Evolutionary conservation across 2,113 vertebrate genomes (phyloP).

Genomic region (Penelope pileata): DNA sequence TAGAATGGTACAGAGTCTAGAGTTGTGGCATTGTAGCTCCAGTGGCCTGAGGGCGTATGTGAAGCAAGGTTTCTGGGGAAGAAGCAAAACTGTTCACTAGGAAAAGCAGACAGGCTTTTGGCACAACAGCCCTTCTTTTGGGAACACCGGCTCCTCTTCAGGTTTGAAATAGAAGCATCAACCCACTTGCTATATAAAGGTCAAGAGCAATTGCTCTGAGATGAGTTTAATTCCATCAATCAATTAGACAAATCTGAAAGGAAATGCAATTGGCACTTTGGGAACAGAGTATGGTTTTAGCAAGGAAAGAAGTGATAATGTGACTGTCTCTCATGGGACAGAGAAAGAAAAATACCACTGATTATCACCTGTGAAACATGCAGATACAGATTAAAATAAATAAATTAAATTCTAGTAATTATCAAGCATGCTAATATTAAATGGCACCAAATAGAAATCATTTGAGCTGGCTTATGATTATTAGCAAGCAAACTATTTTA

Average conservation of each 20-base stretch:
- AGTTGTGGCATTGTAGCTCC: background rate
- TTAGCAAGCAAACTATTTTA: slow-evolving; percentile 7
- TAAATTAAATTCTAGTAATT: slow-evolving; percentile 19
- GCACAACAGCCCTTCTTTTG: background rate
- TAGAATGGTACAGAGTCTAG: background rate
- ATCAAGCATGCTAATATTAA: background rate
- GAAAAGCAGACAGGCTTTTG: background rate
- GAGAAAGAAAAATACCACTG: background rate
- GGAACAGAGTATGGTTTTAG: slow-evolving; percentile 2
- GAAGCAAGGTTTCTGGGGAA: background rate
- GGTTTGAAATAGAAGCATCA: slow-evolving; percentile 18
- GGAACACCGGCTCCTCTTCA: background rate
- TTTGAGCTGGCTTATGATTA: background rate
- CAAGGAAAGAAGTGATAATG: slow-evolving; percentile 4
- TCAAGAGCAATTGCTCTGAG: slow-evolving; percentile 5
- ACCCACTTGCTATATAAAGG: background rate
- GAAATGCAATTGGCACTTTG: background rate
- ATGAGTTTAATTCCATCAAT: slow-evolving; percentile 45
- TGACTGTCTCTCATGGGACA: background rate
- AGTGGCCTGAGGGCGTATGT: background rate
- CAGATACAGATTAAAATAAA: background rate
- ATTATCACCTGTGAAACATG: slow-evolving; percentile 12
- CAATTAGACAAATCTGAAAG: slow-evolving; percentile 41
- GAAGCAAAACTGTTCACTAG: background rate
- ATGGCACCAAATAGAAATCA: background rate